Percentiles rank a stretch among this genome's conserved stretches.
Conservation (phyloP, 2,888 invertebrate species). For the Anorthoa munda region DNA sequence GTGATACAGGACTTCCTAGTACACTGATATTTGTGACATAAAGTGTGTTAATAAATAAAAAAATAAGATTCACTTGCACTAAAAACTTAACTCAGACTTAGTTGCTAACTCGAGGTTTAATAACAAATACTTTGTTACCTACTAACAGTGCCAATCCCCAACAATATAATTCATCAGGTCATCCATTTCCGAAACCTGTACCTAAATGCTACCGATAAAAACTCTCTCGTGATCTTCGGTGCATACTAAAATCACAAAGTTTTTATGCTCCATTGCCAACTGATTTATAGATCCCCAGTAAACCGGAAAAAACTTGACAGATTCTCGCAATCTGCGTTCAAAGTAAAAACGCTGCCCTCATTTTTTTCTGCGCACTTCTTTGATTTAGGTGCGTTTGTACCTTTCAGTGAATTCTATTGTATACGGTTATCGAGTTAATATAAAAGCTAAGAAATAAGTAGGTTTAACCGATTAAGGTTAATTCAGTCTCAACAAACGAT, state of each 20-base stretch:
- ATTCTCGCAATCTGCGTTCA: constrained; percentile 35
- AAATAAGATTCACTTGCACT: no score
- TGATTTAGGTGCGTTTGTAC: neutral
- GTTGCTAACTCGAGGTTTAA: no score
- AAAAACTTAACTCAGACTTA: no score
- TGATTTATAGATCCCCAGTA: constrained; percentile 23
- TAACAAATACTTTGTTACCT: no score
- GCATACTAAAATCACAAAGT: constrained; percentile 11
- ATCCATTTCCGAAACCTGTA: neutral
- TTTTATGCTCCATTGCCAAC: constrained; percentile 1
- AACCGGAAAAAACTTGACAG: constrained; percentile 27
- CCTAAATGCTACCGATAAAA: neutral
- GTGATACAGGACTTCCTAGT: no score
- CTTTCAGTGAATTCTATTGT: neutral
- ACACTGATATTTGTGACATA: no score
- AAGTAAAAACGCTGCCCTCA: constrained; percentile 42
- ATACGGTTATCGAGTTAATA: neutral
- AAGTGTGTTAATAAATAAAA: no score
- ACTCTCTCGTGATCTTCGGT: constrained; percentile 15
- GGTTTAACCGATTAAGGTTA: no score
- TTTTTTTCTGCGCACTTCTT: constrained; percentile 39
- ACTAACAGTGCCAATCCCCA: neutral
- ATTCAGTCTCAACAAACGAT: no score
- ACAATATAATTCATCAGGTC: neutral
- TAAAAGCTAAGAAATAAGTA: neutral